Base-by-base conservation (phyloP, 2,888 invertebrate genomes). In the Microctonus aethiopoides region DNA sequence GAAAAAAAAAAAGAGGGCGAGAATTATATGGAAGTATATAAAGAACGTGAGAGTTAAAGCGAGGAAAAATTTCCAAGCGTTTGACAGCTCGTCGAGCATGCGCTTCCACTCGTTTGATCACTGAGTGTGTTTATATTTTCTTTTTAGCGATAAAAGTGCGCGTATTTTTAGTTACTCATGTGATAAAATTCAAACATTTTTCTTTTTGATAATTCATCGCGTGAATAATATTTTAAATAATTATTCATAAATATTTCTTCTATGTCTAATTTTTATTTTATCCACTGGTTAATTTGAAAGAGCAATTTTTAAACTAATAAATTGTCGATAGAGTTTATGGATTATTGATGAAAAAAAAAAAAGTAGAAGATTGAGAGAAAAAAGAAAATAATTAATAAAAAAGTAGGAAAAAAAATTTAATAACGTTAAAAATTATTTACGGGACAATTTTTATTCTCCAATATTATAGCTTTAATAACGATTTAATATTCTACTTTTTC, bases 81-180 rank as follows among this genome's bases (percentile, higher is more conserved):
- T 76, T 73, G 75, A 74, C 74, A 72, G 73, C 32, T 74, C 70
- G 67, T 22, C 65, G 57, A 68, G 72, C 75, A 72, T 75, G 76
- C 70, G 73, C 72, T 72, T 54, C 60, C 65, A 56, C 56, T 65
- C 56, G 65, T 36, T 65, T 62, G 24, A 62, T 62, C 46, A 16
- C 39, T 7, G n/a, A 46, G 26, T 62, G 62, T 62, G 22, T 62
- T 5, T 16, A n/a, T 16, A 16, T 46, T 16, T 46, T 26, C 26
- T 56, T 34, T n/a, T 29, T n/a, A n/a, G 13, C 20, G 39, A 60
- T 60, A 60, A 39, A 60, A 32, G 62, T 26, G 41, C 22, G 39
- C 11, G n/a, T 24, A 41, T 46, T 51, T 22, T 46, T 63, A 34
- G 16, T 63, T 46, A 46, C 29, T 63, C 10, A 7, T 61, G 10